phyloP scores from a whole-genome alignment of 2,113 vertebrate genomes.

The Urocolius indicus region DNA sequence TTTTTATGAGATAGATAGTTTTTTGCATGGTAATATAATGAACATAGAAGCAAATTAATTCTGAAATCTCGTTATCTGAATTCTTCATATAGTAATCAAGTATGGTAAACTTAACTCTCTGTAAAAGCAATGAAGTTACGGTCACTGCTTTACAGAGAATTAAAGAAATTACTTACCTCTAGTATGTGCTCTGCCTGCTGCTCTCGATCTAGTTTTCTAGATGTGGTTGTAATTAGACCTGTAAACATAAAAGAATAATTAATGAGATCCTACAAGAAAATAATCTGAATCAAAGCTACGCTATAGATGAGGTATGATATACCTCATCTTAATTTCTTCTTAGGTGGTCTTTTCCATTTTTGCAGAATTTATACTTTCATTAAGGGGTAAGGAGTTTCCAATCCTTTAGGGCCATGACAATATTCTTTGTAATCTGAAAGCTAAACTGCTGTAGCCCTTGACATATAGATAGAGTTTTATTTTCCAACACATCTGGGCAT shows the following conservation, averaged over 20 bases:
- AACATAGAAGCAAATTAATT: not conserved
- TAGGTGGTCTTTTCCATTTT: not conserved
- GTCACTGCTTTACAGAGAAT: not conserved
- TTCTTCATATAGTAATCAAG: not conserved
- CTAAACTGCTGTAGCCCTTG: not conserved
- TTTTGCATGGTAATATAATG: not conserved
- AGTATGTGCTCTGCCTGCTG: constrained; percentile 95
- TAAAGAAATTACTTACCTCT: constrained; percentile 83
- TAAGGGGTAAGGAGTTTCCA: not conserved
- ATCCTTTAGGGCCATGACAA: not conserved
- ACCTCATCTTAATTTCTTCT: not conserved
- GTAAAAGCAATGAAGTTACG: not conserved
- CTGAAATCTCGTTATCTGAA: not conserved
- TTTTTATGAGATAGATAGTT: not conserved
- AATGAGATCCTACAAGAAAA: constrained; percentile 14
- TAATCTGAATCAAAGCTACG: not conserved
- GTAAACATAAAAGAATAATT: constrained; percentile 43
- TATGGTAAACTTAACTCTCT: not conserved
- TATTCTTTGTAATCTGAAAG: not conserved
- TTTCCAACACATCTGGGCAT: not conserved
- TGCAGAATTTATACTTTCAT: not conserved
- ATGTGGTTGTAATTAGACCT: constrained; percentile 95
- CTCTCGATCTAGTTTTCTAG: constrained; percentile 93
- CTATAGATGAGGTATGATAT: too few species aligned
- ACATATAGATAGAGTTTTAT: not conserved